Evolutionary conservation across 1,140 invertebrate genomes (phyloP).

Genomic region (Halesus radiatus): DNA sequence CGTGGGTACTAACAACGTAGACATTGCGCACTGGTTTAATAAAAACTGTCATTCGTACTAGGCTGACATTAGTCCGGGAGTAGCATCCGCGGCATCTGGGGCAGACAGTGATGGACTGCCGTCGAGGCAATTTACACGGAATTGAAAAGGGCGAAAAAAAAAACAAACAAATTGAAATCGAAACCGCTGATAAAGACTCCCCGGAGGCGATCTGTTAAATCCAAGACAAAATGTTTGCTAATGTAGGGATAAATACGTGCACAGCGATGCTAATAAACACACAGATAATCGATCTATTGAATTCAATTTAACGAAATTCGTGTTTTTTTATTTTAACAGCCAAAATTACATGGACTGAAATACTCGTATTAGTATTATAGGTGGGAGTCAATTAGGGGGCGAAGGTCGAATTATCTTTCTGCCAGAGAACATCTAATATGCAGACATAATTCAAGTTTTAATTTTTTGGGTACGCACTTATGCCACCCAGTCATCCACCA

Average conservation of each 20-base stretch:
- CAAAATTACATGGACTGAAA: too few species aligned
- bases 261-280: not conserved
- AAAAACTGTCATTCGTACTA: not conserved
- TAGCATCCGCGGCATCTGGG: constrained; percentile 11
- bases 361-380: too few species aligned
- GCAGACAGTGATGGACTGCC: constrained; percentile 7
- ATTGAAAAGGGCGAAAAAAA: constrained; percentile 16
- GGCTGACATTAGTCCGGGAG: not conserved
- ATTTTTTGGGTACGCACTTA: too few species aligned
- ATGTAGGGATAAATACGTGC: constrained; percentile 22
- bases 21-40: not conserved
- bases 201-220: constrained; percentile 10
- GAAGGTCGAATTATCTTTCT: too few species aligned
- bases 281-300: not conserved
- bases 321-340: too few species aligned
- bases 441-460: too few species aligned
- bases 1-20: too few species aligned
- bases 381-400: too few species aligned
- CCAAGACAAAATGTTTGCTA: constrained; percentile 22
- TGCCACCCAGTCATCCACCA: too few species aligned
- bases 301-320: not conserved
- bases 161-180: constrained; percentile 9
- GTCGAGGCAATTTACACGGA: constrained; percentile 13
- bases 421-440: too few species aligned
- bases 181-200: constrained; percentile 20